phyloP scores from a whole-genome alignment of 2,888 invertebrate species.

The Venusia cambrica region DNA sequence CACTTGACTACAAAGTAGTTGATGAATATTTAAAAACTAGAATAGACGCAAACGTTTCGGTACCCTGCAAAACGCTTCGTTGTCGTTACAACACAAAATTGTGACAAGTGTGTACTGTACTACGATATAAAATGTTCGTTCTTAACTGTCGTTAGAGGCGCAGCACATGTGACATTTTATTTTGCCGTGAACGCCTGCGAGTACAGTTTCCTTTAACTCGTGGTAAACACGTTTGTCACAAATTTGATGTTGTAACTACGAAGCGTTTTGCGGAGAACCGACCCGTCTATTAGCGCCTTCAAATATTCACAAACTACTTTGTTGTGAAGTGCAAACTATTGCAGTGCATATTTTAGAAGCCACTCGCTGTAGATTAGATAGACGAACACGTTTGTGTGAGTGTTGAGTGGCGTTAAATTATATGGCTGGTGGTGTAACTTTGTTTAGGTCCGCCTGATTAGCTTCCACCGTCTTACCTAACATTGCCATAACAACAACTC shows the following conservation, averaged over 20 bases:
- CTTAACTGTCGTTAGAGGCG: too few species aligned
- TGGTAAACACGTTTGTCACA: constrained; percentile 14
- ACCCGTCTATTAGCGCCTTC: constrained; percentile 15
- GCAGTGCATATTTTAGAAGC: not conserved
- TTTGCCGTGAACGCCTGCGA: too few species aligned
- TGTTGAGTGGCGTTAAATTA: too few species aligned
- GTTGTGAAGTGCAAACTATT: constrained; percentile 1
- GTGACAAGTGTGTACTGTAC: constrained; percentile 12
- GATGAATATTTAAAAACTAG: constrained; percentile 16
- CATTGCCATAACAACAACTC: too few species aligned
- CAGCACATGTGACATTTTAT: too few species aligned
- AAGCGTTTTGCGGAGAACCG: constrained; percentile 14
- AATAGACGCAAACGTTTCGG: constrained; percentile 12
- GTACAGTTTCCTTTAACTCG: too few species aligned
- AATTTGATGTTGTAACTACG: constrained; percentile 18
- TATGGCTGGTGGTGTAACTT: too few species aligned
- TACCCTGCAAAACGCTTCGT: constrained; percentile 15
- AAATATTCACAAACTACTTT: constrained; percentile 13
- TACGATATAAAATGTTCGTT: too few species aligned
- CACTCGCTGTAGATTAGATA: too few species aligned
- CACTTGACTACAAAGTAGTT: constrained; percentile 5
- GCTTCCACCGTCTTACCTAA: too few species aligned
- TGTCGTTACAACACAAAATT: constrained; percentile 19
- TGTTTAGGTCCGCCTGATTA: too few species aligned
- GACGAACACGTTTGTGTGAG: too few species aligned